Percentiles rank a stretch among this genome's conserved stretches.
Conservation (phyloP, 2,888 invertebrate species). For the Erynnis tages region DNA sequence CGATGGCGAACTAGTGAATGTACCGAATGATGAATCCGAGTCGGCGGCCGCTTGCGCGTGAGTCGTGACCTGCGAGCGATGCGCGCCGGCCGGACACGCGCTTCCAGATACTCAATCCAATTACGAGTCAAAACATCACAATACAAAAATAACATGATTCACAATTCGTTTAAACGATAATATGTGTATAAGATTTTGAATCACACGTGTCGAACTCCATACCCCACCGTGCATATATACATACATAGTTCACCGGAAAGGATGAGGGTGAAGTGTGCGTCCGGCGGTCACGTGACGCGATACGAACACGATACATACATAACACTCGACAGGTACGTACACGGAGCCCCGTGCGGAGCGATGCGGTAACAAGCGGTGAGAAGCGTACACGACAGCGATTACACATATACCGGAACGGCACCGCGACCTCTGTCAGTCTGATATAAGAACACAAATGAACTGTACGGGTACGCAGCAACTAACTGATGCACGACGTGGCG, state of each 20-base stretch:
- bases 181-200: conserved; percentile 56
- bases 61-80: conserved; percentile 29
- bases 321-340: conserved; percentile 13
- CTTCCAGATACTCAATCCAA: conserved; percentile 16
- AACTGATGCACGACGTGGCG: conserved; percentile 56
- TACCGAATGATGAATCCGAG: conserved; percentile 34
- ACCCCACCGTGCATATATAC: conserved; percentile 76
- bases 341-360: conserved; percentile 37
- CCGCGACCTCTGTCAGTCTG: conserved; percentile 71
- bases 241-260: conserved; percentile 63
- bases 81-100: conserved; percentile 5
- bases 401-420: conserved; percentile 65
- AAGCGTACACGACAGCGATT: conserved; percentile 74
- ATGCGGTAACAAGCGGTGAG: conserved; percentile 73
- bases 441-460: conserved; percentile 70
- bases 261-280: conserved; percentile 28
- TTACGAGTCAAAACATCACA: conserved; percentile 51
- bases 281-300: conserved; percentile 32
- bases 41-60: conserved; percentile 45
- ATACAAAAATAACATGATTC: conserved; percentile 74
- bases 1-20: conserved; percentile 53
- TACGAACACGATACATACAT: conserved; percentile 9
- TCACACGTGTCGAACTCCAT: conserved; percentile 68
- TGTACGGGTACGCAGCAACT: conserved; percentile 71
- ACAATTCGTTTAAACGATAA: conserved; percentile 59